A percentile compares a stretch with the other conserved stretches of the same genome.
These are phyloP conservation scores for Drosophila kohkoa DNA, from an alignment of 1,140 invertebrate genomes.

Conservation along the genomic window DNA sequence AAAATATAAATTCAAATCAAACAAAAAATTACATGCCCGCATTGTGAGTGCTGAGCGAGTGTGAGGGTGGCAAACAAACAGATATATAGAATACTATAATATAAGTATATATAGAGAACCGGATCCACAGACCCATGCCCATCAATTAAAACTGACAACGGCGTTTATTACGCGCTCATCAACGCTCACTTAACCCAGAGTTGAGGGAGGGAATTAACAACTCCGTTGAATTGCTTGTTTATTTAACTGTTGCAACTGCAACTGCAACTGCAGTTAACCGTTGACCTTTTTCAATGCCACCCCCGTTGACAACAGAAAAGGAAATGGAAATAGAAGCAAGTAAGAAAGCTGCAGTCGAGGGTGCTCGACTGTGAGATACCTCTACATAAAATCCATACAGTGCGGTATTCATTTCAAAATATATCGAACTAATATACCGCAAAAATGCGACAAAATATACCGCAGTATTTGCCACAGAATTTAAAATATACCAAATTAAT, in stretches of 20 bases:
- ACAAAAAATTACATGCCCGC: constrained; percentile 40
- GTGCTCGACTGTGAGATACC: no score
- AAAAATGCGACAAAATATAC: no score
- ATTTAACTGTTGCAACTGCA: constrained; percentile 10
- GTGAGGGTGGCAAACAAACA: background rate
- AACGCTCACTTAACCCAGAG: constrained; percentile 57
- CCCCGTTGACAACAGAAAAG: background rate
- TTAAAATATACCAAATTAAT: no score
- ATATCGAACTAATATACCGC: no score
- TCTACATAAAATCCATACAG: no score
- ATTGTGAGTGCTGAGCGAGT: background rate
- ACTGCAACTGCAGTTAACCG: constrained; percentile 28
- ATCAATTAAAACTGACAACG: constrained; percentile 69
- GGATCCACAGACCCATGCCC: constrained; percentile 34
- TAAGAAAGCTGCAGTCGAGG: no score
- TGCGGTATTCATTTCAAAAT: no score
- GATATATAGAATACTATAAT: no score
- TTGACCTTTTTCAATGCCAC: constrained; percentile 28
- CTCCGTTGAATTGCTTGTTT: background rate
- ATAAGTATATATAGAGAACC: no score
- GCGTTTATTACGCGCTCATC: constrained; percentile 72
- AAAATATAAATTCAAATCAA: constrained; percentile 49
- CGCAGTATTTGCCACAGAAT: no score
- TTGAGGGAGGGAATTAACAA: constrained; percentile 6
- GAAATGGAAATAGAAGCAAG: no score